A percentile compares a stretch with the other conserved stretches of the same genome.
These are phyloP conservation scores for Caenorhabditis latens DNA, from an alignment of 1,140 invertebrate species.

Conservation along the genomic window DNA sequence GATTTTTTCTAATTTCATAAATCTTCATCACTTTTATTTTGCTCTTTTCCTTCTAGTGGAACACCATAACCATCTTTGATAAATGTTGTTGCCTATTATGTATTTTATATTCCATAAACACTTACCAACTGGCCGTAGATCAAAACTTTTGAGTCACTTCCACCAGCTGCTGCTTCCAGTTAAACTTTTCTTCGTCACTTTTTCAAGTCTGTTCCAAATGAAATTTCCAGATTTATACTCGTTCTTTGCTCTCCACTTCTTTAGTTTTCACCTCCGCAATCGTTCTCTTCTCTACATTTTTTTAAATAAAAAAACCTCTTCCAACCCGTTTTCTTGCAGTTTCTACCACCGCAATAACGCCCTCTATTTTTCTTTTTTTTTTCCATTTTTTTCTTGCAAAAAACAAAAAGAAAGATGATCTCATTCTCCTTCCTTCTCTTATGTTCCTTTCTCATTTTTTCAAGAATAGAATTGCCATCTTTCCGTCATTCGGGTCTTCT, in stretches of 20 bases:
- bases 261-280: conserved; percentile 2
- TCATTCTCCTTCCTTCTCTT: background rate
- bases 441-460: background rate
- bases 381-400: background rate
- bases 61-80: background rate
- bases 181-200: background rate
- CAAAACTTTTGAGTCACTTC: too few species aligned
- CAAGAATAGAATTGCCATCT: background rate
- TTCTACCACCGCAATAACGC: conserved; percentile 5
- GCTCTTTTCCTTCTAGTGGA: background rate
- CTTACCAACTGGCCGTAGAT: background rate
- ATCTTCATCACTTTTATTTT: background rate
- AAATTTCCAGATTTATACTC: background rate
- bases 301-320: background rate
- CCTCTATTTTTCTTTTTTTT: conserved; percentile 32
- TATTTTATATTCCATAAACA: background rate
- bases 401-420: background rate
- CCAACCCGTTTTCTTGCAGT: background rate
- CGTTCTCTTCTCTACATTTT: background rate
- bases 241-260: background rate
- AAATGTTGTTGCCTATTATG: background rate
- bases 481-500: background rate
- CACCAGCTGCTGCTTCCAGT: background rate
- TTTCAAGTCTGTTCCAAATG: background rate
- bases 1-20: background rate